These are phyloP conservation scores for Mythimna lalbum DNA, from an alignment of 2,888 invertebrate species.

Conservation along the genomic window DNA sequence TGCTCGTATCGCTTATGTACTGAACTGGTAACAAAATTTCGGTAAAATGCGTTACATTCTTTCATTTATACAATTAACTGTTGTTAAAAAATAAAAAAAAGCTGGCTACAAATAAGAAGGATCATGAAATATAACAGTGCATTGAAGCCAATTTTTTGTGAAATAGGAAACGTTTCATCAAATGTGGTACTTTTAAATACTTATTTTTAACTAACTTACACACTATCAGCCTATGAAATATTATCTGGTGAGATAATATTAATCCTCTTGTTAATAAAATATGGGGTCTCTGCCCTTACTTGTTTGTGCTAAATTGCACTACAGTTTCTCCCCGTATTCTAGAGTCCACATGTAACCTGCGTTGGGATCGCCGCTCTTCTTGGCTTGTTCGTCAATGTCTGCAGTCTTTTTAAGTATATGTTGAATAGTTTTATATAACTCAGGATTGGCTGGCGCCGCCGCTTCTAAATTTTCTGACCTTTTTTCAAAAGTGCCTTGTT, in stretches of 20 bases:
- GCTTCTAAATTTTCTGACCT: slow-evolving; percentile 77
- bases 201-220: slow-evolving; percentile 40
- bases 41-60: too few relatives aligned
- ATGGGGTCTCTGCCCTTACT: background rate
- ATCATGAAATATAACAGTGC: slow-evolving; percentile 23
- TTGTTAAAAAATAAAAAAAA: background rate
- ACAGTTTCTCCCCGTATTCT: slow-evolving; percentile 87
- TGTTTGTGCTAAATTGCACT: slow-evolving; percentile 40
- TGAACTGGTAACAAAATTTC: too few relatives aligned
- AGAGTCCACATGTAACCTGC: slow-evolving; percentile 90
- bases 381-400: slow-evolving; percentile 81
- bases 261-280: slow-evolving; percentile 23
- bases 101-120: background rate
- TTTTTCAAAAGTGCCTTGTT: slow-evolving; percentile 78
- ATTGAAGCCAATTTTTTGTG: slow-evolving; percentile 10
- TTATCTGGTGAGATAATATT: slow-evolving; percentile 36
- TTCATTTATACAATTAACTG: background rate
- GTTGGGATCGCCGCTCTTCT: slow-evolving; percentile 83
- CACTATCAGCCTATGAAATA: slow-evolving; percentile 55
- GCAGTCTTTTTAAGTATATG: slow-evolving; percentile 84
- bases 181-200: slow-evolving; percentile 8
- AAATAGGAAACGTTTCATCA: background rate
- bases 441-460: slow-evolving; percentile 72
- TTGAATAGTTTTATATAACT: slow-evolving; percentile 78
- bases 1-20: background rate